A percentile compares a stretch with the other conserved stretches of the same genome.
phyloP scores from a whole-genome alignment of 1,140 invertebrate genomes.

The Bombus pascuorum region DNA sequence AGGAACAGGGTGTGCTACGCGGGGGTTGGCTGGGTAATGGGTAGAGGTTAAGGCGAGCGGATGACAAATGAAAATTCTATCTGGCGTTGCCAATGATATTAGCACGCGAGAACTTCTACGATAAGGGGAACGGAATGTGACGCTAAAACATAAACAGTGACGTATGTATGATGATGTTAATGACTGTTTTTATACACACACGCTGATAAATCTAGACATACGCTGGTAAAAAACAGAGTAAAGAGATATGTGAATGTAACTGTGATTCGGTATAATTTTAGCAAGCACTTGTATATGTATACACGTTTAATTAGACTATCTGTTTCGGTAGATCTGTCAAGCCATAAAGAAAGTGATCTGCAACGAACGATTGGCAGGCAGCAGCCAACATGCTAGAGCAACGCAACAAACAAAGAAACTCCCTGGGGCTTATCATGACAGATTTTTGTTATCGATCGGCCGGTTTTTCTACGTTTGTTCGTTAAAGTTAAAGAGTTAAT shows the following conservation, averaged over 20 bases:
- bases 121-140: slow-evolving; percentile 57
- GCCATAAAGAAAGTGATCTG: slow-evolving; percentile 68
- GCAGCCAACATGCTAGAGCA: slow-evolving; percentile 81
- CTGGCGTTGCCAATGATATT: slow-evolving; percentile 30
- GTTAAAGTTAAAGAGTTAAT: slow-evolving; percentile 47
- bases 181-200: slow-evolving; percentile 66
- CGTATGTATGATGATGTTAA: slow-evolving; percentile 70
- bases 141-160: slow-evolving; percentile 68
- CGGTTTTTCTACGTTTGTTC: slow-evolving; percentile 28
- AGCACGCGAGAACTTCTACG: slow-evolving; percentile 28
- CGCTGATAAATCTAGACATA: slow-evolving; percentile 41
- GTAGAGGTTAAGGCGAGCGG: not conserved
- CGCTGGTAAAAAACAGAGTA: slow-evolving; percentile 52
- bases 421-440: slow-evolving; percentile 63
- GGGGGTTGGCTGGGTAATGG: not conserved
- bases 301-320: slow-evolving; percentile 59
- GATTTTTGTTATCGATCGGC: slow-evolving; percentile 57
- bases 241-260: slow-evolving; percentile 49
- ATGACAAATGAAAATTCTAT: slow-evolving; percentile 39
- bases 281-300: slow-evolving; percentile 70
- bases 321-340: slow-evolving; percentile 64
- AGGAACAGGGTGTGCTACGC: slow-evolving; percentile 18
- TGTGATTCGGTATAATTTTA: slow-evolving; percentile 61
- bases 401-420: slow-evolving; percentile 78
- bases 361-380: slow-evolving; percentile 77